These are phyloP conservation scores for Zaprionus lachaisei DNA, from an alignment of 1,140 invertebrate species.

Conservation along the genomic window DNA sequence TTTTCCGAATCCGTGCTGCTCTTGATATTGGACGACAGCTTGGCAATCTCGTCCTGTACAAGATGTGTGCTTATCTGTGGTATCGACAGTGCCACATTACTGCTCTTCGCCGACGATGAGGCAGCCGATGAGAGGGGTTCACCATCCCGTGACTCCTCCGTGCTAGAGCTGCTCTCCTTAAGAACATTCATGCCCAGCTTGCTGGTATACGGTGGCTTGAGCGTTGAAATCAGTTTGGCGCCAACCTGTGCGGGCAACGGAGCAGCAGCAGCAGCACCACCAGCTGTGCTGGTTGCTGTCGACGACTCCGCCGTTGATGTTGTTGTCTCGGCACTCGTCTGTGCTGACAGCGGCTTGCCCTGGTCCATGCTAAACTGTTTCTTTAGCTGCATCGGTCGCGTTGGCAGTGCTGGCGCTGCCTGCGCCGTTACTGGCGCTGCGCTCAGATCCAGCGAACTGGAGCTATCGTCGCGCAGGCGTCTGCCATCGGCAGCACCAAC, in stretches of 20 bases:
- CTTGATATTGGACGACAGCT: constrained; percentile 84
- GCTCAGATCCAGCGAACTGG: constrained; percentile 72
- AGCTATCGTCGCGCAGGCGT: constrained; percentile 68
- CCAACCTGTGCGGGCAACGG: constrained; percentile 49
- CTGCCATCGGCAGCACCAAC: constrained; percentile 73
- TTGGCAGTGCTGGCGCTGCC: constrained; percentile 69
- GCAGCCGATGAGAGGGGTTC: constrained; percentile 33
- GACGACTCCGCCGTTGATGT: background rate
- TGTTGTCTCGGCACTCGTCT: constrained; percentile 19
- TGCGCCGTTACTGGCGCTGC: constrained; percentile 67
- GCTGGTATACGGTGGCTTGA: constrained; percentile 73
- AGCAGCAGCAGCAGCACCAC: constrained; percentile 31
- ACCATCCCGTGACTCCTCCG: constrained; percentile 76
- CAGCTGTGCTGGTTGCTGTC: constrained; percentile 1
- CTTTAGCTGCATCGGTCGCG: constrained; percentile 77
- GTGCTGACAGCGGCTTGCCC: constrained; percentile 61
- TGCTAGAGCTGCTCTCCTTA: constrained; percentile 84
- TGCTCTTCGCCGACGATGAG: constrained; percentile 59
- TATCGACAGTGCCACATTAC: constrained; percentile 56
- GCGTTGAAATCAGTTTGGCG: constrained; percentile 81
- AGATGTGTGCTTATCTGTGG: constrained; percentile 83
- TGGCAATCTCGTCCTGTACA: constrained; percentile 84
- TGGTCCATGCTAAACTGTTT: constrained; percentile 85
- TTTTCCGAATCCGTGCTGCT: constrained; percentile 84
- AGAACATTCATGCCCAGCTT: constrained; percentile 82